Percentiles rank a stretch among this genome's conserved stretches.
These are phyloP conservation scores for Acanthochromis polyacanthus DNA, from an alignment of 2,113 vertebrate genomes.

Conservation along the genomic window DNA sequence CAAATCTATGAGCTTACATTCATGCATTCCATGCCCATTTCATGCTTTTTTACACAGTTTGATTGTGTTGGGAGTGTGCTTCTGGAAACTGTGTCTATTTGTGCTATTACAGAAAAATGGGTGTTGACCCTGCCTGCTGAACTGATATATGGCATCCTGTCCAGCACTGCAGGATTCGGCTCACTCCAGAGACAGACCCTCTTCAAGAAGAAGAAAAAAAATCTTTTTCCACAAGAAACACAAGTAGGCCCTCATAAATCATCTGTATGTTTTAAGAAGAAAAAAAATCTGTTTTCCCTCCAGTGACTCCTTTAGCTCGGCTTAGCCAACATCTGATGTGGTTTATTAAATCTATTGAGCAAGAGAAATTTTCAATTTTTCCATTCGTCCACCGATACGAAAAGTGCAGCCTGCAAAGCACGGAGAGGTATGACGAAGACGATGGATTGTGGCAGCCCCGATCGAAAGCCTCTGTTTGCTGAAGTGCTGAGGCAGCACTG, in stretches of 20 bases:
- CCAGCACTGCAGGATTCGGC: slow-evolving; percentile 5
- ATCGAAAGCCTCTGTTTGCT: slow-evolving; percentile 42
- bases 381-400: slow-evolving; percentile 22
- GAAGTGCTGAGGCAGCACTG: slow-evolving; percentile 64
- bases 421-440: slow-evolving; percentile 45
- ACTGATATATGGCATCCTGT: slow-evolving; percentile 49
- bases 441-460: slow-evolving; percentile 58
- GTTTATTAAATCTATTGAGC: slow-evolving; percentile 54
- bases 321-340: slow-evolving; percentile 13
- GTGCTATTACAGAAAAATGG: slow-evolving; percentile 10
- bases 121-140: slow-evolving; percentile 30
- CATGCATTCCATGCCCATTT: background rate
- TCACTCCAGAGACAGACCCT: slow-evolving; percentile 37
- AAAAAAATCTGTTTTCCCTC: slow-evolving; percentile 44
- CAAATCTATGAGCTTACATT: background rate
- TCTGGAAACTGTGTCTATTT: slow-evolving; percentile 4
- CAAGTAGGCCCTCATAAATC: slow-evolving; percentile 48
- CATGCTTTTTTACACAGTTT: background rate
- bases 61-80: background rate
- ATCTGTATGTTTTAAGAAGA: slow-evolving; percentile 45
- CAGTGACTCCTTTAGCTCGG: slow-evolving; percentile 23
- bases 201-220: background rate
- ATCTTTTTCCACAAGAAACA: slow-evolving; percentile 12
- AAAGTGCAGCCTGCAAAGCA: slow-evolving; percentile 23
- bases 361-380: slow-evolving; percentile 52